Percentiles rank a stretch among this genome's conserved stretches.
Evolutionary conservation across 2,888 invertebrate species (phyloP).

Genomic region (Epirrhoe alternata): DNA sequence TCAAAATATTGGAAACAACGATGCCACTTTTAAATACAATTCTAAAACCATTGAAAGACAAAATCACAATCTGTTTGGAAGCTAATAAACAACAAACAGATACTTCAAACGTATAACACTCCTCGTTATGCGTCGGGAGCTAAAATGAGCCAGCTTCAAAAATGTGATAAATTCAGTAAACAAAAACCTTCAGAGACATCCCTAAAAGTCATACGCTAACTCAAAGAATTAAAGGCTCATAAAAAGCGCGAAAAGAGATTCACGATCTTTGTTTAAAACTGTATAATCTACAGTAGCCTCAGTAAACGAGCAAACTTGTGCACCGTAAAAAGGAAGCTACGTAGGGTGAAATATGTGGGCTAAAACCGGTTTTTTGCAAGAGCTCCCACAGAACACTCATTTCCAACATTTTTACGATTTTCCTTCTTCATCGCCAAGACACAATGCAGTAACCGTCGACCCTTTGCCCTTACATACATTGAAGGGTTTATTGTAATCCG

Average conservation of each 20-base stretch:
- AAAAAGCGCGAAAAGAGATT: conserved; percentile 26
- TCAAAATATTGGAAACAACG: too few species aligned
- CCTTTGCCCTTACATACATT: conserved; percentile 49
- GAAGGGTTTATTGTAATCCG: conserved; percentile 52
- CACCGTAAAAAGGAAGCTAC: conserved; percentile 34
- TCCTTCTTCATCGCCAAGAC: conserved; percentile 54
- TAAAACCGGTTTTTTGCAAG: conserved; percentile 49
- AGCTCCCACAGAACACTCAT: conserved; percentile 47
- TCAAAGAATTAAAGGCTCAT: conserved; percentile 8
- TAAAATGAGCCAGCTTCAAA: neutral
- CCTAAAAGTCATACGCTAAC: conserved; percentile 2
- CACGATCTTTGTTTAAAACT: conserved; percentile 41
- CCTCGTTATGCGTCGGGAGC: too few species aligned
- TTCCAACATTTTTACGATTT: conserved; percentile 55
- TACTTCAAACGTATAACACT: too few species aligned
- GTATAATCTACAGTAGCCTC: conserved; percentile 36
- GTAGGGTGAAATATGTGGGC: conserved; percentile 55
- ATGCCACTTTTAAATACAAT: too few species aligned
- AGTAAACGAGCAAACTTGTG: conserved; percentile 41
- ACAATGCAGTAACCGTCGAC: conserved; percentile 48
- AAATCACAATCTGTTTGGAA: too few species aligned
- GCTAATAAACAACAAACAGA: too few species aligned
- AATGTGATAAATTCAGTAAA: neutral
- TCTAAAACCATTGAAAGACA: too few species aligned
- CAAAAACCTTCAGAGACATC: neutral